Conservation (phyloP, 2,888 invertebrate species). For the Lepidocyrtinus sp. region DNA sequence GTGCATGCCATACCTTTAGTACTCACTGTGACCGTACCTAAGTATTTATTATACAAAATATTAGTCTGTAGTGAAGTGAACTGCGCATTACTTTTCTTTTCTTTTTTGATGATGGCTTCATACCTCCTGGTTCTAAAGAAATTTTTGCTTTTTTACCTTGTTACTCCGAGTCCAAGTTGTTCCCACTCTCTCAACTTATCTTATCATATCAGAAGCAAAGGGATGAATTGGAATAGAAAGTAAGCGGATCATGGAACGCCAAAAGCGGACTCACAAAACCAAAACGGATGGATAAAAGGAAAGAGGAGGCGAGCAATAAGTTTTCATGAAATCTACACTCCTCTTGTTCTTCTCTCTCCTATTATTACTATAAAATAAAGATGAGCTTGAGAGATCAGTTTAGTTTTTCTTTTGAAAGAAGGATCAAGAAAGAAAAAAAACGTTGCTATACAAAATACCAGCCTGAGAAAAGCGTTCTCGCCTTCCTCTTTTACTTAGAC, state of each 20-base stretch:
- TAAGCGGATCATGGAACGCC: constrained; percentile 47
- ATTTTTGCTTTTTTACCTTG: neutral
- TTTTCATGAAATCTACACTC: constrained; percentile 56
- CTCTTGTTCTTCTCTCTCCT: neutral
- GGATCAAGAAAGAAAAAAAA: constrained; percentile 36
- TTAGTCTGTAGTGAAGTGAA: no score
- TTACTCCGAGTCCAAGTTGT: neutral
- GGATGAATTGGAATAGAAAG: constrained; percentile 38
- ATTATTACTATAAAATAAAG: constrained; percentile 44
- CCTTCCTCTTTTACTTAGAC: neutral
- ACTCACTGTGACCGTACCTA: neutral
- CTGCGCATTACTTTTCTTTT: neutral
- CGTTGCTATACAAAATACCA: no score
- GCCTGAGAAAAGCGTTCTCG: constrained; percentile 2
- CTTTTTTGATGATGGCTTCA: neutral
- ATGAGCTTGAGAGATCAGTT: constrained; percentile 21
- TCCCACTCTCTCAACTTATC: constrained; percentile 13
- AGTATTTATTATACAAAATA: no score
- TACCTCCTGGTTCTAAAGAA: no score
- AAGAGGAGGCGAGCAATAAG: constrained; percentile 42
- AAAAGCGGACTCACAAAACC: constrained; percentile 22
- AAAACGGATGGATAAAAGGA: constrained; percentile 7
- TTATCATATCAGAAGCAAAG: constrained; percentile 41
- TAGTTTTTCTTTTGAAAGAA: constrained; percentile 16
- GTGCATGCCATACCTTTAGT: constrained; percentile 2